Base-by-base conservation (phyloP, 2,113 vertebrate genomes). In the Phainopepla nitens region DNA sequence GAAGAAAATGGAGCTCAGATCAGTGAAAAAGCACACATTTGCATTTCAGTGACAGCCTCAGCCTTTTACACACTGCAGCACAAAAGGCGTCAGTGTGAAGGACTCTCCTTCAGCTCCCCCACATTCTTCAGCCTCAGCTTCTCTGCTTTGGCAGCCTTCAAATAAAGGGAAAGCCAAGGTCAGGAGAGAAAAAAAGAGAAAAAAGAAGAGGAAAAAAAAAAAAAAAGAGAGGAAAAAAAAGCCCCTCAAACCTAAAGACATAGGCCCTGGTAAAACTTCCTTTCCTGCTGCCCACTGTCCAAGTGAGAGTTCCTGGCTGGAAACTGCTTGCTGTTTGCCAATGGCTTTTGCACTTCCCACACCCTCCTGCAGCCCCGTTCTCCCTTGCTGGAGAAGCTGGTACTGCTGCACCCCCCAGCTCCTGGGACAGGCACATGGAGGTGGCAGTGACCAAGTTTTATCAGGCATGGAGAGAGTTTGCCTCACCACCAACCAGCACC, bases 191-290 rank as follows among this genome's bases (percentile, higher is more conserved):
- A 61, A 42, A 33, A 8, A 45, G 21, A 42, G 7, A 3, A 13
- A 16, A 15, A 31, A 42, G 33, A 23, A 10, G 18, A 18, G 6
- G 3, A 15, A 19, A 29, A n/a, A 6, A 31, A 60, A 17, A 4
- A 3, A 5, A 2, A 8, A 13, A 23, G 8, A 10, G 5, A 41
- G 14, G 3, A 39, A n/a, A 14, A 7, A 6, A 6, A 39, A 2
- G 6, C 2, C 2, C 1, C 11, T 8, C n/a, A 8, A 36, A 27
- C 2, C 15, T 58, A 60, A 62, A 73, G 19, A 5, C 1, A 2
- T 1, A 71, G 10, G 13, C 10, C 1, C 20, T 73, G 21, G 13
- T 77, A 62, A 93, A 81, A 64, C 12, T 5, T 80, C 35, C 54
- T 57, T 49, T 47, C n/a, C 4, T 0, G 1, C 27, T 65, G 45